A percentile compares a stretch with the other conserved stretches of the same genome.
phyloP scores from a whole-genome alignment of 35 echinoderm and acorn worm species.

The Anneissia japonica region DNA sequence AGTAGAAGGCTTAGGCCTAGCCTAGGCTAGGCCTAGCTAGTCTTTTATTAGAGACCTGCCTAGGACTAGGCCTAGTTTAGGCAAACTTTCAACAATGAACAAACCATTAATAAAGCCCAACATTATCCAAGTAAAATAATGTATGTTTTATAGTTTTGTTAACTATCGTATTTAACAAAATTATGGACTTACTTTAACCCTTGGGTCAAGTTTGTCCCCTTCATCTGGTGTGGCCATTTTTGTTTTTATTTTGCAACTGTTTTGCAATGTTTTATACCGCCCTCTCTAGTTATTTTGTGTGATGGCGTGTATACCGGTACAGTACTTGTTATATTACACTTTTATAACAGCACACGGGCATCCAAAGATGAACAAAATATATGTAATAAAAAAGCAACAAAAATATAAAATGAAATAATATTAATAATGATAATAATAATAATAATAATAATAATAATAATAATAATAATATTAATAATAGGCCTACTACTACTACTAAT shows the following conservation, averaged over 20 bases:
- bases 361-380: neutral
- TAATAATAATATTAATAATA: neutral
- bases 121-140: too few species aligned
- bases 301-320: neutral
- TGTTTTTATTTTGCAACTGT: neutral
- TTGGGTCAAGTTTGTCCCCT: neutral
- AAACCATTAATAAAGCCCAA: too few species aligned
- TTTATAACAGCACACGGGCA: neutral
- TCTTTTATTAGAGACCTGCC: neutral
- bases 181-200: neutral
- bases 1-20: too few species aligned
- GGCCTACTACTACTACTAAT: neutral
- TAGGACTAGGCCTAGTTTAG: too few species aligned
- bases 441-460: constrained; percentile 3
- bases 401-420: neutral
- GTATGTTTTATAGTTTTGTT: too few species aligned
- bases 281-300: neutral
- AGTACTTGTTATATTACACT: neutral
- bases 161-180: neutral
- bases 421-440: neutral
- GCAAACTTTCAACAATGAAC: too few species aligned
- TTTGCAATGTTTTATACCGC: neutral
- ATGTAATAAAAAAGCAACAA: neutral
- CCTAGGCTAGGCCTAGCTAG: neutral
- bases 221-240: neutral